Conservation (phyloP, 2,113 vertebrate species). For the Narcine bancroftii region DNA sequence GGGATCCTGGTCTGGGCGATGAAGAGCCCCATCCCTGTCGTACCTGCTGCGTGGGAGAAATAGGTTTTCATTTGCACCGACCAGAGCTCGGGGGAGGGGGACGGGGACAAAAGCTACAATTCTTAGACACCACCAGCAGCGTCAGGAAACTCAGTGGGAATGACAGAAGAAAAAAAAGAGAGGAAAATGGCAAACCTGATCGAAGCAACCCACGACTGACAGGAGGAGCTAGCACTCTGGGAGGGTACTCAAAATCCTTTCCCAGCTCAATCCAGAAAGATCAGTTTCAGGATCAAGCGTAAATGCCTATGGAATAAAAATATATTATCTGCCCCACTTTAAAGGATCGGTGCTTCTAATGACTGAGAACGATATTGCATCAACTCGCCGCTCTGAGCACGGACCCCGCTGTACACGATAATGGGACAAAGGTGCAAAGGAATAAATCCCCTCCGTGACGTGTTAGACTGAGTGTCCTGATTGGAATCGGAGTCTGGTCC, state of each 20-base stretch:
- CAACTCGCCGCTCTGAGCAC: not conserved
- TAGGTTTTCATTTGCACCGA: slow-evolving; percentile 58
- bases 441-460: not conserved
- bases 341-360: not conserved
- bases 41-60: slow-evolving; percentile 64
- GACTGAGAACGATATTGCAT: no score
- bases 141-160: not conserved
- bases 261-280: no score
- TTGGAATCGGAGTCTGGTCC: no score
- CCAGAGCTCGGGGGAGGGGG: not conserved
- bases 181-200: not conserved
- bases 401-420: no score
- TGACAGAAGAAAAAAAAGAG: not conserved
- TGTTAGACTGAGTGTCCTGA: no score
- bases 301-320: not conserved
- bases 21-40: slow-evolving; percentile 57
- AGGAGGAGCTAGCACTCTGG: not conserved
- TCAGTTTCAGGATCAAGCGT: not conserved
- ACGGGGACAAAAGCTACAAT: no score
- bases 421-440: not conserved
- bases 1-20: slow-evolving; percentile 57
- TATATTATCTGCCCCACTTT: not conserved
- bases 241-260: not conserved
- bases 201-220: not conserved
- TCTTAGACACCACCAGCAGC: not conserved